Evolutionary conservation across 2,113 vertebrate species (phyloP), one percentile per base, ranked within the genome.

Genomic region (Ia io): DNA sequence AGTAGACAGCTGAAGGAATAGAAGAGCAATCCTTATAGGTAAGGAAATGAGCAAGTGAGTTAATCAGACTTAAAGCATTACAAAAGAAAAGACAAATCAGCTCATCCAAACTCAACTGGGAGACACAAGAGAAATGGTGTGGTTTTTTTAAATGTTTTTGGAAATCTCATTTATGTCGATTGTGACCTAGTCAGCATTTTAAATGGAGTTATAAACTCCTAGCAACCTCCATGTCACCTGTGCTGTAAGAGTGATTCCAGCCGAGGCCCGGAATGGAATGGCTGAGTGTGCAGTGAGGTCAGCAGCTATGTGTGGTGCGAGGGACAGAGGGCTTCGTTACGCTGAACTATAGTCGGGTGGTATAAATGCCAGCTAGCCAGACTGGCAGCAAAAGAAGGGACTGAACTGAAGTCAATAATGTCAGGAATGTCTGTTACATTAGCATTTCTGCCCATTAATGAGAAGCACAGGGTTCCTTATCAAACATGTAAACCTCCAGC

Each of bases 281-380:
- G 97, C 98, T 98, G 98, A 98, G 77, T 95, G 70, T 97, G 98
- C 97, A 96, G 91, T 96, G 94, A 97, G 96, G 95, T 97, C 94
- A 97, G 93, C 88, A 98, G 96, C 98, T 98, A 98, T 97, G 94
- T 98, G 97, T 63, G 90, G 98, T 84, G 25, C 9, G 13, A 96
- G 56, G 90, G 97, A 95, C 97, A 96, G 91, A 69, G 37, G 86
- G 74, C 96, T 98, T 97, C 35, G 53, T 98, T 98, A 98, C 97
- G 13, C 93, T 42, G 17, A 69, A 94, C 98, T 98, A 98, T 98
- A 98, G 98, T 98, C 98, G 96, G 97, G 96, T 85, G 95, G 95
- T 18, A 78, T 69, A 89, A 97, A 96, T n/a, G 76, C 84, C 88
- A 91, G 71, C 97, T 93, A 56, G 71, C 47, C 91, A 96, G 65